Conservation (phyloP, 2,888 invertebrate genomes). For the Pogonocherus hispidulus region DNA sequence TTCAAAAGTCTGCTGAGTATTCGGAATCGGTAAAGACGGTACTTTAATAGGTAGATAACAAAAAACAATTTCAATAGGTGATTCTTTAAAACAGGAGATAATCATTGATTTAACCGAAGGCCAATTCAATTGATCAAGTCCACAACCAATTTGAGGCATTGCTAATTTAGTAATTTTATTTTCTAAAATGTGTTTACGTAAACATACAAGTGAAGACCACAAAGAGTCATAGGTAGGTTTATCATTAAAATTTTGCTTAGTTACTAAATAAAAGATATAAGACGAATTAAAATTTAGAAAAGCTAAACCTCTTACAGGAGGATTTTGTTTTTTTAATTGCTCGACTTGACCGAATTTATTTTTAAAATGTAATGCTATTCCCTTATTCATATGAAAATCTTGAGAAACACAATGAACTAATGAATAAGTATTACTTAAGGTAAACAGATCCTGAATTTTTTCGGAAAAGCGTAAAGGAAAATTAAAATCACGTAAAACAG, state of each 20-base stretch:
- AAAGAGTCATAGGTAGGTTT: background rate
- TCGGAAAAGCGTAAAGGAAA: no score
- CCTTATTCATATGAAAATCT: background rate
- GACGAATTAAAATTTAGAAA: background rate
- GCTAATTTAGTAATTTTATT: background rate
- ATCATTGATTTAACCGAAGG: background rate
- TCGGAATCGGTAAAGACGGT: background rate
- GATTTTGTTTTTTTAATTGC: background rate
- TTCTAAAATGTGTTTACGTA: background rate
- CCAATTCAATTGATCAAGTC: slow-evolving; percentile 2
- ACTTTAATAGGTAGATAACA: background rate
- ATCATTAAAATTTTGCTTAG: background rate
- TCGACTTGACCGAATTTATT: background rate
- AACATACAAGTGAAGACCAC: background rate
- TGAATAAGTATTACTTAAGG: background rate
- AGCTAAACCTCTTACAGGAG: background rate
- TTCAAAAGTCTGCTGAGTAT: background rate
- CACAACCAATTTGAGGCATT: slow-evolving; percentile 4
- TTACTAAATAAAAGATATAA: slow-evolving; percentile 3
- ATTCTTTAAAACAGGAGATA: background rate
- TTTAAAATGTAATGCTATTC: background rate
- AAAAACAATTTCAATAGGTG: background rate
- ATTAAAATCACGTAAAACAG: no score
- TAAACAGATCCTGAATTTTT: no score
- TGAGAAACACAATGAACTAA: background rate